These are phyloP conservation scores for Papilio machaon DNA, from an alignment of 1,140 invertebrate genomes.

Conservation along the genomic window DNA sequence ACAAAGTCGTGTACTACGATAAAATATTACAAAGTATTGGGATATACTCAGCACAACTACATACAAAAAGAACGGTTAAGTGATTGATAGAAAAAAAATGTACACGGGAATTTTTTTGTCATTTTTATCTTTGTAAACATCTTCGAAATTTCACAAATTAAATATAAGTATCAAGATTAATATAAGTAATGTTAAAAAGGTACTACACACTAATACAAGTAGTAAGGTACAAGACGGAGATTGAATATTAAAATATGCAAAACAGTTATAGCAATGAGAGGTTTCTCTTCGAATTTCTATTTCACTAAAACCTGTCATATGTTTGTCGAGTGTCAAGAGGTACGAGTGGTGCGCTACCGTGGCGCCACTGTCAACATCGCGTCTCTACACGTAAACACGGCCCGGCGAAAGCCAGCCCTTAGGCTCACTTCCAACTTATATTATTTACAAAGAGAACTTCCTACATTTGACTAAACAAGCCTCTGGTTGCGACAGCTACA, in stretches of 20 bases:
- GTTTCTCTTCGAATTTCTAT: conserved; percentile 53
- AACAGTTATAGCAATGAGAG: conserved; percentile 40
- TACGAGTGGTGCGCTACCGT: conserved; percentile 43
- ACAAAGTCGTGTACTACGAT: background rate
- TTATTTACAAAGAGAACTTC: conserved; percentile 66
- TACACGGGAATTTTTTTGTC: no score
- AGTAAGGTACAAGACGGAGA: background rate
- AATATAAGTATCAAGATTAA: background rate
- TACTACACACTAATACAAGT: background rate
- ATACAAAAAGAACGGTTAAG: background rate
- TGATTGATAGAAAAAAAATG: background rate
- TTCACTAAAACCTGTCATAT: conserved; percentile 52
- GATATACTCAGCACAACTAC: background rate
- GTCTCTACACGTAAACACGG: conserved; percentile 66
- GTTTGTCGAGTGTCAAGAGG: conserved; percentile 46
- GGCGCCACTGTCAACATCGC: conserved; percentile 62
- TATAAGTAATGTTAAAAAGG: background rate
- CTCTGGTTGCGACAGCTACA: conserved; percentile 53
- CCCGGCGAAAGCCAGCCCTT: conserved; percentile 62
- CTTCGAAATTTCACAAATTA: no score
- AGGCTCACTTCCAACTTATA: conserved; percentile 59
- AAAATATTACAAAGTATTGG: background rate
- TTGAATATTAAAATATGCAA: conserved; percentile 46
- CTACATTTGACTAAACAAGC: conserved; percentile 65
- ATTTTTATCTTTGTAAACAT: no score